Base-by-base conservation (phyloP, 2,113 vertebrate genomes). In the Piprites chloris region DNA sequence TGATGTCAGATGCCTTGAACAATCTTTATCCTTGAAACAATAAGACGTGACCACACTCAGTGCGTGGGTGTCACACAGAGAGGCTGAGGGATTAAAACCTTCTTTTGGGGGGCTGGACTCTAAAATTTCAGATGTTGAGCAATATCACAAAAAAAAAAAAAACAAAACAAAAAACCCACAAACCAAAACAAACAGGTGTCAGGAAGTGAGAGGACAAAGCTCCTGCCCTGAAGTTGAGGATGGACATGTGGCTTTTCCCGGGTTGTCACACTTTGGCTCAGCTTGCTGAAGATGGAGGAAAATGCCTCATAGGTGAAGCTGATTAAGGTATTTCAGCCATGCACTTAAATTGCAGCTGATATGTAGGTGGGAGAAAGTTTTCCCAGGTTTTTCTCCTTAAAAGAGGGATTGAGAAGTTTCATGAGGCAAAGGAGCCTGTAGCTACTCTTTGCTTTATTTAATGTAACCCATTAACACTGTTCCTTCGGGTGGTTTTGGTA, bases 11-110 rank as follows among this genome's bases (percentile, higher is more conserved):
- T 92, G 96, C 95, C 93, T 97, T 87, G 97, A 97, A 98, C 95
- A 97, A 95, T 97, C 96, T 97, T 96, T 96, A 95, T 96, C 93
- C 93, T 87, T 79, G 96, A 74, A 97, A 97, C 89, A 98, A 97
- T 96, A 92, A 96, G 96, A 96, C 68, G 65, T 95, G 92, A 68
- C 90, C 90, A 46, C 0, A 3, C 76, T 61, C 71, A 44, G 37
- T 27, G 14, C 20, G 13, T 13, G 66, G 78, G 92, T 92, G 73
- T 77, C 53, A 50, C 42, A 6, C 42, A 87, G 50, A 35, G 71
- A 62, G 24, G 90, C 81, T 63, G 24, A 8, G 47, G 74, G 52
- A 81, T 91, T 95, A 85, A 94, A 90, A 75, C 44, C 86, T 77
- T 52, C 28, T 41, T 77, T 33, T 74, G 49, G 59, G 58, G 67